Base-by-base conservation (phyloP, 2,113 vertebrate genomes). In the Semicossyphus pulcher region DNA sequence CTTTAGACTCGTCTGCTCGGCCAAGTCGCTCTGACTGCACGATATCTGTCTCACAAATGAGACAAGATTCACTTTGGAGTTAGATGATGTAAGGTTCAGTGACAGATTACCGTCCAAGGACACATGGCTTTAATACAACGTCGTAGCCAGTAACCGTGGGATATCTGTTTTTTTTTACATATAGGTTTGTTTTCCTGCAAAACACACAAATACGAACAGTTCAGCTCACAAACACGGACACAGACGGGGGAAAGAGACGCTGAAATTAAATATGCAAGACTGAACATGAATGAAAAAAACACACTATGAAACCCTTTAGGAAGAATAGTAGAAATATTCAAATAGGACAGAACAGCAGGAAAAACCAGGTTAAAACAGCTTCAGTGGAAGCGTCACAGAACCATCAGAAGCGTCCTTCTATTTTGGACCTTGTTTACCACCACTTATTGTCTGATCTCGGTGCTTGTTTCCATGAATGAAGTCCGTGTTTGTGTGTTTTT, bases 341-440 rank as follows among this genome's bases (percentile, higher is more conserved):
- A n/a, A n/a, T n/a, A n/a, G n/a, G n/a, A n/a, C n/a, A n/a, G n/a
- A n/a, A n/a, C n/a, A n/a, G n/a, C n/a, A n/a, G n/a, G n/a, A n/a
- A n/a, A n/a, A n/a, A n/a, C n/a, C n/a, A n/a, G n/a, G n/a, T n/a
- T n/a, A n/a, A n/a, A n/a, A n/a, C n/a, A n/a, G n/a, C n/a, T n/a
- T n/a, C n/a, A n/a, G n/a, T n/a, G n/a, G n/a, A n/a, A n/a, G n/a
- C n/a, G n/a, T n/a, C n/a, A n/a, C n/a, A n/a, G n/a, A n/a, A n/a
- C n/a, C n/a, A n/a, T n/a, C n/a, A n/a, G 9, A 26, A 26, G 2
- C 7, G 2, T 39, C 44, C 37, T 0, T 74, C 16, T 66, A 57
- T 75, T 76, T 51, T 23, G 20, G 20, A 66, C 54, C 18, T 52
- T 83, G 79, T 83, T 83, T 78, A 78, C 56, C 26, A 6, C 7